Evolutionary conservation across 2,113 vertebrate species (phyloP).

Genomic region (Deroptyus accipitrinus): DNA sequence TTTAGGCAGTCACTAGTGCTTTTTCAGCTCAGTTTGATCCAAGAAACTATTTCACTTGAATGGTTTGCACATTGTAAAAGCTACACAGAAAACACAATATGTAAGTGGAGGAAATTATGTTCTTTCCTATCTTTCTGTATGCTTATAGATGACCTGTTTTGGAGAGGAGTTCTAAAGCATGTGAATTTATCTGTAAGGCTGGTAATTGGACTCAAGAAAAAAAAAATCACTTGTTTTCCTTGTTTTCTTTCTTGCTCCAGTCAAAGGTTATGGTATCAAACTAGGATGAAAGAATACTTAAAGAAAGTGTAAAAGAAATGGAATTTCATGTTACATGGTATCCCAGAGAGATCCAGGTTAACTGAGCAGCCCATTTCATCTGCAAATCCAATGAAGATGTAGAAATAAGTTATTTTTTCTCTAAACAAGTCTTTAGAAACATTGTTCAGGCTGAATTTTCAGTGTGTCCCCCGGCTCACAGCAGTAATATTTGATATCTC

Average conservation of each 20-base stretch:
- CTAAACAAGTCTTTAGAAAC: neutral
- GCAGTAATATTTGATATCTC: neutral
- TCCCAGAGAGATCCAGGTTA: neutral
- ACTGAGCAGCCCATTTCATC: neutral
- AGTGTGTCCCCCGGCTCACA: accelerated
- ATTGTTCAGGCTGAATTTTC: neutral
- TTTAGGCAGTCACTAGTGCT: constrained; percentile 31
- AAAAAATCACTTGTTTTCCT: neutral
- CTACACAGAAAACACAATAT: constrained; percentile 22
- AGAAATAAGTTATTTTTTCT: neutral
- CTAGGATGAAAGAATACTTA: neutral
- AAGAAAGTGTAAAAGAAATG: neutral
- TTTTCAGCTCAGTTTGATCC: constrained; percentile 47
- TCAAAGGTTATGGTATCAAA: neutral
- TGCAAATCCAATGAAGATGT: neutral
- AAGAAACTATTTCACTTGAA: constrained; percentile 45
- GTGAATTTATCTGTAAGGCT: neutral
- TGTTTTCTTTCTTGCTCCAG: neutral
- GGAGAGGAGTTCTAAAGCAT: neutral
- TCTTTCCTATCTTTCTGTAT: neutral
- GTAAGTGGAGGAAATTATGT: neutral
- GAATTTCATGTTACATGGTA: neutral
- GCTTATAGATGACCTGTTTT: neutral
- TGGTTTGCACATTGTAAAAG: constrained; percentile 14
- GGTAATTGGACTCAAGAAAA: neutral